Evolutionary conservation across 2,888 invertebrate species (phyloP), one percentile per base, ranked within the genome.

Genomic region (Spisula solida): DNA sequence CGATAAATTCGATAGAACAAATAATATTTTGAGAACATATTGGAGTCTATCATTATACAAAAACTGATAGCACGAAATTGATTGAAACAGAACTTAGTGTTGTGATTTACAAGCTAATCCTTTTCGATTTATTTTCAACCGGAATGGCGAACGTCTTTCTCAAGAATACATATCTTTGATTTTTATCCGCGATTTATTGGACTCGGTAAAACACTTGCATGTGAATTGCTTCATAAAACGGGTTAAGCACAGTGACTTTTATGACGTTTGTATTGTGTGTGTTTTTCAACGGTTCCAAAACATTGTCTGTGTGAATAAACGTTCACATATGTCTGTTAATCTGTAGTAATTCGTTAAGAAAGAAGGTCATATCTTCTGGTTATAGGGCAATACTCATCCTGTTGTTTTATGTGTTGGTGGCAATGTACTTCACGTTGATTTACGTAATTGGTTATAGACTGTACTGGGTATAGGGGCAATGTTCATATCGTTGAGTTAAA

Each of bases 261-360:
- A 85, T n/a, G 78, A 51, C 79, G 10, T 8, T 56, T 41, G 78
- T 56, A 79, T 85, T 85, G 55, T 85, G 2, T 16, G 85, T 31
- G 31, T 2, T 41, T 70, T 55, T 55, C 29, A 41, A 20, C 18
- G 75, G 41, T 79, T 85, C 85, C 79, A 85, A 85, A 79, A 20
- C 10, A 47, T 80, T 80, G 51, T 80, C 25, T 80, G 34, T 80
- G 20, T 47, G 34, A 1, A 75, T 75, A 31, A 75, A 75, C 34
- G 14, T 31, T 75, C 34, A 31, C 75, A 75, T 34, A 31, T 75
- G 34, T 75, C 31, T 12, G 75, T 0, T 31, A 75, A 75, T 75
- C 75, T 34, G 16, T 6, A 1, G 34, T 75, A 75, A 34, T 75
- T 34, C 29, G 25, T 31, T 34, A 29, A 31, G 75, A 34, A 75